Conservation (phyloP, 2,888 invertebrate species). For the Morpho achilles region DNA sequence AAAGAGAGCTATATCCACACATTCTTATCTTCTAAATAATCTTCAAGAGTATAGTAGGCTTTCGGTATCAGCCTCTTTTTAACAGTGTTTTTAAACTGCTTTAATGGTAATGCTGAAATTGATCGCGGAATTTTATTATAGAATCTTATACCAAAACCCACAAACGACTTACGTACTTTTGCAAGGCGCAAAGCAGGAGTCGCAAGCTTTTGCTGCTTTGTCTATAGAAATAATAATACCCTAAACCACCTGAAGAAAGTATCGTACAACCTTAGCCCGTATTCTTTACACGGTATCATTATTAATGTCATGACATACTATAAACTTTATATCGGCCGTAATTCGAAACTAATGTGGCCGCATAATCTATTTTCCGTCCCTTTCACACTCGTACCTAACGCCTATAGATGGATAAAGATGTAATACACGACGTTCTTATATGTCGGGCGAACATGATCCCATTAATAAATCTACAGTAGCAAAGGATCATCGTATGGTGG, state of each 20-base stretch:
- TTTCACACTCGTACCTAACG: constrained; percentile 1
- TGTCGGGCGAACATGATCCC: constrained; percentile 26
- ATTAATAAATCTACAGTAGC: constrained; percentile 30
- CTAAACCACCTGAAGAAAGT: not conserved
- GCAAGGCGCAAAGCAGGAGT: no score
- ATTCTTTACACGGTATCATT: constrained; percentile 16
- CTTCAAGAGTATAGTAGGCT: no score
- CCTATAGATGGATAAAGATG: constrained; percentile 14
- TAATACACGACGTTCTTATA: constrained; percentile 15
- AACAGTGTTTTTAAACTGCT: no score
- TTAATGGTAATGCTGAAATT: no score
- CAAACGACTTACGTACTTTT: no score
- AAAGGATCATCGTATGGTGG: constrained; percentile 11
- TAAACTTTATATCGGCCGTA: constrained; percentile 21
- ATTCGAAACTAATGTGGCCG: constrained; percentile 20
- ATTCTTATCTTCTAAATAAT: no score
- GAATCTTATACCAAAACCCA: no score
- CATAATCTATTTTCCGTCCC: constrained; percentile 16
- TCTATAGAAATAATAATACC: no score
- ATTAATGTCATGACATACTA: constrained; percentile 17
- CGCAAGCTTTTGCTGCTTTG: no score
- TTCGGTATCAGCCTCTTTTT: no score
- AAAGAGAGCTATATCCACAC: no score
- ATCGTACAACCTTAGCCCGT: not conserved
- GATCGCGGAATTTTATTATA: no score